phyloP scores from a whole-genome alignment of 2,888 invertebrate species.

The Trachelus tabidus region DNA sequence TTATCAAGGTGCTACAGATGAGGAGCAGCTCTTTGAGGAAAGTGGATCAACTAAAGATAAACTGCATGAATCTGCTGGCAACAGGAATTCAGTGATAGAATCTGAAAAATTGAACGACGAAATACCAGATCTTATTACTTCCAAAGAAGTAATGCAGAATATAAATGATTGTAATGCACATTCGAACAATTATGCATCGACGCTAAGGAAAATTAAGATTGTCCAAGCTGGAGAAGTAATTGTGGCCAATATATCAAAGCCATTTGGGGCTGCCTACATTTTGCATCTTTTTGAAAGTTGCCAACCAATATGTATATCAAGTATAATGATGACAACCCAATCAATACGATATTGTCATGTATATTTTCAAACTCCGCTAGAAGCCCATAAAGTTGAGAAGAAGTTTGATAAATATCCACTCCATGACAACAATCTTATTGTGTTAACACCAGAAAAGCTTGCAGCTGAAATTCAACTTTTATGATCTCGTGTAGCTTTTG shows the following conservation, averaged over 20 bases:
- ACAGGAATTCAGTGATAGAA: neutral
- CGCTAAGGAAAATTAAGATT: neutral
- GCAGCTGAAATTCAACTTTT: neutral
- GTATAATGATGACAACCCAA: conserved; percentile 24
- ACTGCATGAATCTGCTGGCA: neutral
- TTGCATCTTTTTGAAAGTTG: conserved; percentile 48
- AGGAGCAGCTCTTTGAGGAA: neutral
- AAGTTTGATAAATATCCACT: conserved; percentile 42
- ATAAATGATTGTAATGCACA: neutral
- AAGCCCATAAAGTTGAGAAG: conserved; percentile 36
- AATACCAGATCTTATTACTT: conserved; percentile 18
- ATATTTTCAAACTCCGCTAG: conserved; percentile 40
- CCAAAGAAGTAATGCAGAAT: neutral
- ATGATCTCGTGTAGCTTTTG: neutral
- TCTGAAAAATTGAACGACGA: neutral
- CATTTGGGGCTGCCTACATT: conserved; percentile 41
- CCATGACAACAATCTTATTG: conserved; percentile 41
- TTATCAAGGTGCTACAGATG: neutral
- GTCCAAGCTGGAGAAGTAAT: conserved; percentile 44
- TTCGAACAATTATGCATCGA: neutral
- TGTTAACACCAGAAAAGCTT: conserved; percentile 33
- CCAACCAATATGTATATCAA: conserved; percentile 44
- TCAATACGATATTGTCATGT: conserved; percentile 49
- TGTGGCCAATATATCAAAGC: conserved; percentile 49
- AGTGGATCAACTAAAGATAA: neutral